Evolutionary conservation across 2,888 invertebrate genomes (phyloP), one percentile per base, ranked within the genome.

Genomic region (Philereme vetulata): DNA sequence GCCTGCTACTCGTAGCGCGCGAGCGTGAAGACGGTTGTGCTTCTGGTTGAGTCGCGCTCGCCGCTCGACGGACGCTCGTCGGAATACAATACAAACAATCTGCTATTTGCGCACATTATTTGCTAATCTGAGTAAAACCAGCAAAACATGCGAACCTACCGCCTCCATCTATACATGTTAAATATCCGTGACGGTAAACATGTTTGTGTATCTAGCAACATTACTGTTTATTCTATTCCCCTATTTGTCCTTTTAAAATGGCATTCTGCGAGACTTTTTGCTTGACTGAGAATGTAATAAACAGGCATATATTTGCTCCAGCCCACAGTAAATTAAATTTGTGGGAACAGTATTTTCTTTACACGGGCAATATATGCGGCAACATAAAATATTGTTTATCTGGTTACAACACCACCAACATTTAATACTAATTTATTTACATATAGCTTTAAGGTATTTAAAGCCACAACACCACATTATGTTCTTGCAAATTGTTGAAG

Each of bases 71-170:
- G 6, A 40, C n/a, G 51, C 46, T 48, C 51, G 40, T 44, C 53
- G 49, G 45, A 33, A 45, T 44, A 45, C 58, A 49, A 49, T 53
- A 44, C 32, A 52, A 52, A 52, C 49, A 59, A 40, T 49, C 44
- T 44, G 36, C 34, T 59, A 53, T 59, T 53, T 53, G 40, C 48
- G 11, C 34, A 38, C 44, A 59, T 21, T 53, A 59, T 58, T 58
- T 58, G 52, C 44, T 52, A 48, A 58, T 53, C 49, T 21, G 11
- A 52, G 48, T 58, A 58, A 52, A 58, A 48, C 52, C 50, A 11
- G 10, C 52, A 10, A 43, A 51, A 35, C 42, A 48, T 48, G 34
- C 45, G 38, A 5, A 38, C 7, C 35, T 7, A 8, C 5, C 10
- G 5, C 8, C 9, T 9, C 8, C 4, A 8, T 7, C 38, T 38